Evolutionary conservation across 2,113 vertebrate genomes (phyloP).

Genomic region (Neopipo cinnamomea): DNA sequence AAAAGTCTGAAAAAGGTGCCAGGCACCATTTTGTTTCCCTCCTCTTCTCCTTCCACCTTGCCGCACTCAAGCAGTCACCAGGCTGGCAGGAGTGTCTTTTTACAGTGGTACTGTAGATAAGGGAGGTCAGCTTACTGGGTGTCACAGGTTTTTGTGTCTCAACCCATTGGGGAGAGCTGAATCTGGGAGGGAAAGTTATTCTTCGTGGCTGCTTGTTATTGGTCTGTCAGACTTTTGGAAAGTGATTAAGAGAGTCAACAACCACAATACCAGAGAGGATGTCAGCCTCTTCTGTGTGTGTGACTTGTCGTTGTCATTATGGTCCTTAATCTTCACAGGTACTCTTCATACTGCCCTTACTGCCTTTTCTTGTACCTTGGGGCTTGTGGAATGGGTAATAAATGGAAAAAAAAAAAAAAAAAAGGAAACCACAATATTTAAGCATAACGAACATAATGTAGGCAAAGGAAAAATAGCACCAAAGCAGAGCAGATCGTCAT

Average conservation of each 20-base stretch:
- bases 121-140: not conserved
- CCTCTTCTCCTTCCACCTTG: not conserved
- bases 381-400: not conserved
- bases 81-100: not conserved
- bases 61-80: accelerated
- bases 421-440: not conserved
- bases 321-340: not conserved
- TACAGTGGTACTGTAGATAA: not conserved
- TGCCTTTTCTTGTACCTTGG: not conserved
- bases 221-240: not conserved
- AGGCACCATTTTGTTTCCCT: not conserved
- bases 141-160: not conserved
- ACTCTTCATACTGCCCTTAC: not conserved
- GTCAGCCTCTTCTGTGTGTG: not conserved
- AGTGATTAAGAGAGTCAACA: not conserved
- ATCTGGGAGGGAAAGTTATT: not conserved
- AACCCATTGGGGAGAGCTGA: not conserved
- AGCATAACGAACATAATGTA: not conserved
- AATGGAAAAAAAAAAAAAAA: not conserved
- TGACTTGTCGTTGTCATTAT: not conserved
- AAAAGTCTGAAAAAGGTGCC: not conserved
- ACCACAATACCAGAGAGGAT: not conserved
- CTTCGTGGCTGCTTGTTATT: not conserved
- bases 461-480: not conserved
- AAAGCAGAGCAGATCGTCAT: not conserved